Conservation (phyloP, 2,113 vertebrate genomes). For the Ciconia maguari region DNA sequence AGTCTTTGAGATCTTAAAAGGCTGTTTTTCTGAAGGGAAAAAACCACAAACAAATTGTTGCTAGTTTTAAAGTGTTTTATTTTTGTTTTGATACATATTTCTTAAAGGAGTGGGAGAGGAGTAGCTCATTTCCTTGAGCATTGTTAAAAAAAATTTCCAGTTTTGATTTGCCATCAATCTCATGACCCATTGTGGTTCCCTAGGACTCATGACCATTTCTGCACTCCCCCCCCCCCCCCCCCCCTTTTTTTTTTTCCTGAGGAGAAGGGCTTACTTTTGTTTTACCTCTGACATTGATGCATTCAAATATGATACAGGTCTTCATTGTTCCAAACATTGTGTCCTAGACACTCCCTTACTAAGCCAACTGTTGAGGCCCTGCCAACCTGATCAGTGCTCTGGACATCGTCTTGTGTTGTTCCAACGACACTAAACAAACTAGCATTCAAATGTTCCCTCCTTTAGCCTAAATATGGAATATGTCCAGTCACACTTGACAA, state of each 20-base stretch:
- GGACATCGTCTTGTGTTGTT: neutral
- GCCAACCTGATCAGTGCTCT: neutral
- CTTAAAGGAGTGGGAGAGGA: neutral
- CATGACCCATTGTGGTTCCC: neutral
- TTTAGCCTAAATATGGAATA: neutral
- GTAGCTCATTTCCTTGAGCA: neutral
- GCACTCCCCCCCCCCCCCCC: no score
- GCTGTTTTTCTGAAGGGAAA: neutral
- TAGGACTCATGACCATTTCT: neutral
- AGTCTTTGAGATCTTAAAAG: neutral
- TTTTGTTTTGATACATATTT: neutral
- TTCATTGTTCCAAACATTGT: neutral
- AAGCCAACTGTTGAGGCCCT: neutral
- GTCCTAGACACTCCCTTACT: neutral
- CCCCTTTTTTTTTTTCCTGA: accelerated
- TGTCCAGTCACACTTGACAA: neutral
- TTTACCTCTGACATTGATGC: neutral
- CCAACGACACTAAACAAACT: neutral
- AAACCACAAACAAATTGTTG: neutral
- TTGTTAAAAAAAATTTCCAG: neutral
- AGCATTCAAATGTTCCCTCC: neutral
- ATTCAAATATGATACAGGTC: neutral
- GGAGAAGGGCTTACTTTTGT: neutral
- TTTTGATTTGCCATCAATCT: neutral
- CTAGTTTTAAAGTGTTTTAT: neutral